Conservation (phyloP, 2,888 invertebrate genomes). For the Cheilosia pagana region DNA sequence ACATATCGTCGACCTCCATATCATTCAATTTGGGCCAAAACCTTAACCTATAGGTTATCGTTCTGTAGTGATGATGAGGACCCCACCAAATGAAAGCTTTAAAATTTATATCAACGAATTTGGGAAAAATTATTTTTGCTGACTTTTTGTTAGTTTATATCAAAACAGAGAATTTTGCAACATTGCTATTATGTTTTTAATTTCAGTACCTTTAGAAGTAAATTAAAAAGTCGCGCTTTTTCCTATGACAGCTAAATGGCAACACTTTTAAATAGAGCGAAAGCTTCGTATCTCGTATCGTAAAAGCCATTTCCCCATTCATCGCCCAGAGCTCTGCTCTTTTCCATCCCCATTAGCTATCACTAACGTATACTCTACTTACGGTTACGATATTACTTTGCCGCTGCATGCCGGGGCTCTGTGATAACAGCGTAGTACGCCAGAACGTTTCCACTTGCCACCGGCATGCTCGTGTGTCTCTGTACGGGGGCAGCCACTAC, state of each 20-base stretch:
- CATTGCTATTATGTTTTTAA: no score
- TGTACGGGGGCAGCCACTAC: background rate
- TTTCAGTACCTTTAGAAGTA: background rate
- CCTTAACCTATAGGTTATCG: no score
- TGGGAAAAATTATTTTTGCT: no score
- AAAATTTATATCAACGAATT: no score
- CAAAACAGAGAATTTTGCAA: no score
- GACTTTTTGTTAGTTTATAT: no score
- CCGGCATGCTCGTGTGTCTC: background rate
- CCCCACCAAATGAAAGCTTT: no score
- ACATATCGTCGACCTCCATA: no score
- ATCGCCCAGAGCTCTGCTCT: conserved; percentile 15
- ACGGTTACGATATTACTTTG: conserved; percentile 24
- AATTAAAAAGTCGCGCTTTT: background rate
- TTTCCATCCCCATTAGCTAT: no score
- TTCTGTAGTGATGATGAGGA: no score
- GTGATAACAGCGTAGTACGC: conserved; percentile 12
- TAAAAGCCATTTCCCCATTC: conserved; percentile 31
- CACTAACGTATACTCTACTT: background rate
- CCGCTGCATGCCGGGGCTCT: conserved; percentile 4
- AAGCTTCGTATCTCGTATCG: conserved; percentile 59
- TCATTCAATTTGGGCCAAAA: no score
- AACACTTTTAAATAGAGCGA: conserved; percentile 29
- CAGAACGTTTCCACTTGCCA: conserved; percentile 9
- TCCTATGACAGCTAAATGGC: background rate